Evolutionary conservation across 2,888 invertebrate genomes (phyloP).

Genomic region (Parochlus steinenii): DNA sequence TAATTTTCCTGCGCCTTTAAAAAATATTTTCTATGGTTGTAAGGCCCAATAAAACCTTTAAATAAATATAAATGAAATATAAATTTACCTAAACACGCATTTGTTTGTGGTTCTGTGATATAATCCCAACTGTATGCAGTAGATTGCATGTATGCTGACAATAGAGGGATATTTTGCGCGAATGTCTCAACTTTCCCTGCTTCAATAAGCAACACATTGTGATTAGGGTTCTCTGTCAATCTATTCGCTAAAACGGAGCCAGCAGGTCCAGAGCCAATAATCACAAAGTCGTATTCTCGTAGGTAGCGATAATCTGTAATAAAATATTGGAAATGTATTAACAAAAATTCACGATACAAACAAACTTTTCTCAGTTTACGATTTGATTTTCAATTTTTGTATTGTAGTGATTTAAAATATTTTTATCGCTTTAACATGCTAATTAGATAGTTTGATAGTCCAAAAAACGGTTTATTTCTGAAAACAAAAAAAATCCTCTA

Average conservation of each 20-base stretch:
- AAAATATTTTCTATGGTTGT: too few relatives aligned
- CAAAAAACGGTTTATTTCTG: too few relatives aligned
- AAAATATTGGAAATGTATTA: too few relatives aligned
- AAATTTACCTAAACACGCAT: constrained; percentile 31
- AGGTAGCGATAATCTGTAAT: constrained; percentile 9
- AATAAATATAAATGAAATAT: neutral
- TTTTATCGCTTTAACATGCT: too few relatives aligned
- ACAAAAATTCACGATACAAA: constrained; percentile 2
- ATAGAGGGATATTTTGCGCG: constrained; percentile 34
- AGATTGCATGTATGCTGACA: constrained; percentile 36
- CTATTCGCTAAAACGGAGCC: constrained; percentile 55
- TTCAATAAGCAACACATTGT: constrained; percentile 34
- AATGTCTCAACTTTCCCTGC: constrained; percentile 31
- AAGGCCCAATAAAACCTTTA: too few relatives aligned
- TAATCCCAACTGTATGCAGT: constrained; percentile 44
- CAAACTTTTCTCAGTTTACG: neutral
- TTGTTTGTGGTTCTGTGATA: constrained; percentile 37
- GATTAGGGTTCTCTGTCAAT: constrained; percentile 41
- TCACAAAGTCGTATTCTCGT: constrained; percentile 32
- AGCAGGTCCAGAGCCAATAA: constrained; percentile 36
- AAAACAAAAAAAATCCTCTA: too few relatives aligned
- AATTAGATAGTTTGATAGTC: too few relatives aligned
- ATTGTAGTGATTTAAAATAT: too few relatives aligned
- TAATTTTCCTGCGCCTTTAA: too few relatives aligned
- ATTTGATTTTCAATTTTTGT: too few relatives aligned